Evolutionary conservation across 2,113 vertebrate species (phyloP), one percentile per base, ranked within the genome.

Genomic region (Cyphomyrus plagiostoma): DNA sequence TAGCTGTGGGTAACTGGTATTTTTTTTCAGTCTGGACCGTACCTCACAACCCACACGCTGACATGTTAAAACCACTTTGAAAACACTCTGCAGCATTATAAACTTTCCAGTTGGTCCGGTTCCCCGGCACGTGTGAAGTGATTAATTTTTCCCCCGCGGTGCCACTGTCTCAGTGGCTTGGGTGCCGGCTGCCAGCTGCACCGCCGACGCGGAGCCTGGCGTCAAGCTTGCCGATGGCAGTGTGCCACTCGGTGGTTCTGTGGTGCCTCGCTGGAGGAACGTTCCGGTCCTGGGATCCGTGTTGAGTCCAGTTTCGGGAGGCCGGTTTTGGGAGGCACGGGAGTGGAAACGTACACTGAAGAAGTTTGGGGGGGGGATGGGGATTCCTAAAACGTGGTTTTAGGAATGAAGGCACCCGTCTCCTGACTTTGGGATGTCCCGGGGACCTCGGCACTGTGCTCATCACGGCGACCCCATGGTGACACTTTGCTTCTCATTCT

Each of bases 61-160:
- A 87, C 45, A 86, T 6, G 26, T 52, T 52, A 56, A 52, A 89
- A 58, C 88, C 88, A 83, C 88, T 42, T 53, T 42, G 48, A 83
- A 83, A 89, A 82, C 50, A 50, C 80, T 26, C 50, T 52, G n/a
- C 48, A 4, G 88, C 8, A 2, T 21, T 52, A 49, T 6, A 50
- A 42, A 17, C 21, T 89, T 82, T 80, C 46, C 88, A 30, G 9
- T 56, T 53, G 26, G 85, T 87, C 45, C 10, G 6, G 50, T 56
- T 89, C 88, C 42, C 30, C 26, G 11, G 70, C 19, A 50, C 48
- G 66, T 80, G 48, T 80, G 88, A 89, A 53, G 48, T 35, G 70
- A 89, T 52, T 80, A 39, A 89, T 88, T 77, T 19, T 49, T 52
- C 66, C 88, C 45, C 7, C 45, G 1, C 62, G n/a, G 56, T 50